Base-by-base conservation (phyloP, 2,113 vertebrate genomes). In the Antennarius striatus region DNA sequence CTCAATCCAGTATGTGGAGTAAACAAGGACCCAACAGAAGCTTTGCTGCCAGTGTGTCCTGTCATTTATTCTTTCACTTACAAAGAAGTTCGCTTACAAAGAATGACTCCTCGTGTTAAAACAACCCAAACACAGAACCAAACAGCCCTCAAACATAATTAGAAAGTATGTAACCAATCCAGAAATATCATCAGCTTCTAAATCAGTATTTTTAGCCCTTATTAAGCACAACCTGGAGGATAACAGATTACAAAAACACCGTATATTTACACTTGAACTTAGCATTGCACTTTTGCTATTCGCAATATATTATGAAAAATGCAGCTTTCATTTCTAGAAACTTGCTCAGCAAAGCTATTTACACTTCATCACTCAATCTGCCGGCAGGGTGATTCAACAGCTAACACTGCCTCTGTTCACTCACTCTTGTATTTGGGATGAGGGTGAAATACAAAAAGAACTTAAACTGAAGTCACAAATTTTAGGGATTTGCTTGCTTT, bases 221-320 rank as follows among this genome's bases (percentile, higher is more conserved):
- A 13, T 22, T 36, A 43, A 66, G 14, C 50, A 64, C 39, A 63
- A 60, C 29, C 64, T 53, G 55, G 32, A 47, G 17, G 4, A 22
- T 28, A 62, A 48, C 52, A 62, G 60, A 57, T 69, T 79, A 77
- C 46, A 84, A 86, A 84, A 82, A 84, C 78, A 84, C 68, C 61
- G 4, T 32, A 14, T 77, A 85, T 80, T 75, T 82, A 82, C 74
- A 80, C 0, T 71, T 68, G 68, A 7, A 7, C 52, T 70, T 65
- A 71, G 29, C 67, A 71, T 74, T 71, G 64, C 68, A 82, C 73
- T 60, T 55, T 32, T 63, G 57, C 63, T 57, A 71, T 57, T 36
- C 16, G 40, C 10, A 55, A 39, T 58, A 68, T 7, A n/a, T 6
- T 5, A 53, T 0, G 16, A 64, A 57, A 39, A 56, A 68, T 48